These are phyloP conservation scores for rabbit (Oryctolagus cuniculus) DNA, from an alignment of 2,113 vertebrate genomes.

Conservation along the genomic window DNA sequence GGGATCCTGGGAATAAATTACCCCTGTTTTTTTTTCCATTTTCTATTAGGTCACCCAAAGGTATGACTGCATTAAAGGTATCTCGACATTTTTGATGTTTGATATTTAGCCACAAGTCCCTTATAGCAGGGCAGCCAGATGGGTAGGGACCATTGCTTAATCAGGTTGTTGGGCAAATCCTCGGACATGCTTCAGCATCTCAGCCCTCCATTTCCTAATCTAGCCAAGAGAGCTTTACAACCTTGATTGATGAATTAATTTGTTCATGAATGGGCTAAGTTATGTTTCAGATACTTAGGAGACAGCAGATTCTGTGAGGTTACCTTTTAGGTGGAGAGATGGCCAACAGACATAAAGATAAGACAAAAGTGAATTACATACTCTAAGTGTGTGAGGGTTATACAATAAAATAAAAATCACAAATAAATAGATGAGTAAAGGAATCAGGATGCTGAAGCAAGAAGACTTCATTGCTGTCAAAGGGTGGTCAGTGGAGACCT, in stretches of 20 bases:
- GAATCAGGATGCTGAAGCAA: neutral
- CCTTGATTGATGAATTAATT: neutral
- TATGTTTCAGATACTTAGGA: neutral
- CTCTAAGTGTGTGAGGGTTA: neutral
- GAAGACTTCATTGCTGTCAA: neutral
- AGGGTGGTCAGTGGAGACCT: neutral
- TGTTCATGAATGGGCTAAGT: neutral
- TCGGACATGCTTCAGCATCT: neutral
- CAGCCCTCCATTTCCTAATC: neutral
- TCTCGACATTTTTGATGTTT: neutral
- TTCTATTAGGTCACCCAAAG: neutral
- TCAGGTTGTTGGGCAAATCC: neutral
- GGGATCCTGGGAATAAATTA: neutral
- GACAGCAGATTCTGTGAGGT: neutral
- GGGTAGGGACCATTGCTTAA: neutral
- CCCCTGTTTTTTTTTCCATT: neutral
- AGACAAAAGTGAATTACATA: neutral
- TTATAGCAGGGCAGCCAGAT: neutral
- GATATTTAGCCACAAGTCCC: conserved; percentile 11
- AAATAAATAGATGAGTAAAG: neutral
- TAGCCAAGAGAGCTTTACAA: neutral
- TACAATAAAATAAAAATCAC: neutral
- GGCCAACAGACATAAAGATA: conserved; percentile 4
- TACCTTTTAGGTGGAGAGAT: neutral
- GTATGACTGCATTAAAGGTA: neutral